Evolutionary conservation across 1,140 invertebrate genomes (phyloP).

Genomic region (Tenebrio molitor): DNA sequence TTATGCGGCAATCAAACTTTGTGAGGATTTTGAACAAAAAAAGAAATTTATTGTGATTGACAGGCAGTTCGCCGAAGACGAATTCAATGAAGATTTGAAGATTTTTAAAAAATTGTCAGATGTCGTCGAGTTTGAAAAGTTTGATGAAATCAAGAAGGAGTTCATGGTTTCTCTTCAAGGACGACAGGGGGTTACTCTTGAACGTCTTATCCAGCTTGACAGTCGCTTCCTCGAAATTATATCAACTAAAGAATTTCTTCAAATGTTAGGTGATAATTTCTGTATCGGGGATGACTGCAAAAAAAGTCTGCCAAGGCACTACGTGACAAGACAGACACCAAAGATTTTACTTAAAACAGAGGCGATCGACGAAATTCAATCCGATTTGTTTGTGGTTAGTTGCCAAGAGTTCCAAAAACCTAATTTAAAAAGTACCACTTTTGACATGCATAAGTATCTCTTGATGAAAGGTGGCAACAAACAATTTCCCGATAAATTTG

Average conservation of each 20-base stretch:
- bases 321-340: background rate
- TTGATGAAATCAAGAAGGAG: background rate
- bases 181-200: background rate
- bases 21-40: background rate
- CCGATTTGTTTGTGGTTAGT: background rate
- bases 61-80: background rate
- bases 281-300: background rate
- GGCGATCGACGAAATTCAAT: background rate
- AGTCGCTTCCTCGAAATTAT: background rate
- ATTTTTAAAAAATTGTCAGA: slow-evolving; percentile 6
- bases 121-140: background rate
- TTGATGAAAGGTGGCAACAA: background rate
- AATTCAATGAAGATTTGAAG: slow-evolving; percentile 9
- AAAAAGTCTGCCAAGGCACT: background rate
- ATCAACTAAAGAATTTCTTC: background rate
- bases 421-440: background rate
- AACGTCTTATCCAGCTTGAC: background rate
- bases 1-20: slow-evolving; percentile 1
- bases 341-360: background rate
- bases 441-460: background rate
- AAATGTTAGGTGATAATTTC: background rate
- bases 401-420: background rate
- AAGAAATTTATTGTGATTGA: slow-evolving; percentile 8
- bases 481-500: background rate
- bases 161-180: slow-evolving; percentile 19